Evolutionary conservation across 2,113 vertebrate species (phyloP).

Genomic region (Heterocephalus glaber): DNA sequence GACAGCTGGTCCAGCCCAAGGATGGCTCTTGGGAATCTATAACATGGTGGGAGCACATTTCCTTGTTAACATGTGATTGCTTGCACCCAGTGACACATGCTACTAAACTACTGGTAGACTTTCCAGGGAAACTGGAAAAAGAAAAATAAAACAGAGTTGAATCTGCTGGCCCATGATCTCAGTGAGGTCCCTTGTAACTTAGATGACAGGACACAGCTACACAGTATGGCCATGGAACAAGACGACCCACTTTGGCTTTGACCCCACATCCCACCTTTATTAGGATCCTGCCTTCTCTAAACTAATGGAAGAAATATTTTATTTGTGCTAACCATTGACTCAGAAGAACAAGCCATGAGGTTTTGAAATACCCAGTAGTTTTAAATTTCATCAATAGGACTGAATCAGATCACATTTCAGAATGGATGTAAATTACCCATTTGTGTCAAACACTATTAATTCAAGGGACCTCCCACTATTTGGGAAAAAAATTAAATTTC

Average conservation of each 20-base stretch:
- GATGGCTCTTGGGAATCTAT: background rate
- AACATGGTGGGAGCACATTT: background rate
- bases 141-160: background rate
- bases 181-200: background rate
- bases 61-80: background rate
- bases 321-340: background rate
- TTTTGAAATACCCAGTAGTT: background rate
- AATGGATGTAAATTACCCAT: background rate
- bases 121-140: background rate
- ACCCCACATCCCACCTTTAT: background rate
- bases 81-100: rapidly evolving
- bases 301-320: background rate
- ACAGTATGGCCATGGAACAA: background rate
- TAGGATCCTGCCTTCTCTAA: background rate
- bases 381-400: background rate
- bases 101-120: background rate
- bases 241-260: background rate
- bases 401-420: background rate
- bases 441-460: background rate
- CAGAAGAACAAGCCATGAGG: background rate
- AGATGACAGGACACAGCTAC: background rate
- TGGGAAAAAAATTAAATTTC: background rate
- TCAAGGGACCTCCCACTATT: background rate
- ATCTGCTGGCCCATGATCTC: background rate
- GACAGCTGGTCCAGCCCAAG: background rate